These are phyloP conservation scores for Hemithea aestivaria DNA, from an alignment of 2,888 invertebrate genomes.

Conservation along the genomic window DNA sequence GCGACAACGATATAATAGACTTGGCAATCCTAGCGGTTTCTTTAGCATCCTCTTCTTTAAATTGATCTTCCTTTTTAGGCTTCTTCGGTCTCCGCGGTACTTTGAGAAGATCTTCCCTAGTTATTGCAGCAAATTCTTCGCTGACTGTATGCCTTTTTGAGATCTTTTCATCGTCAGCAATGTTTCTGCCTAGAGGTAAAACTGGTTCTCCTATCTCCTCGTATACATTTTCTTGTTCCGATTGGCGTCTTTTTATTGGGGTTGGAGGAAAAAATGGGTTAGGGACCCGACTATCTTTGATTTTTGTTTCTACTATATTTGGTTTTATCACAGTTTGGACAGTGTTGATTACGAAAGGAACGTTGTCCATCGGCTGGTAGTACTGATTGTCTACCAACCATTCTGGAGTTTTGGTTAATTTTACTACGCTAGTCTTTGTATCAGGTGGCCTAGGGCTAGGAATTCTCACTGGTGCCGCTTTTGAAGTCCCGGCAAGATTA, in stretches of 20 bases:
- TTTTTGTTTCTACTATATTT: constrained; percentile 20
- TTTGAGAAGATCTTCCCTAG: constrained; percentile 61
- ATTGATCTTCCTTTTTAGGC: constrained; percentile 41
- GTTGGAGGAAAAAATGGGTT: constrained; percentile 36
- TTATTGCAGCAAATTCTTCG: constrained; percentile 49
- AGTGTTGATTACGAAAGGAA: constrained; percentile 60
- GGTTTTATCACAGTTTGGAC: constrained; percentile 35
- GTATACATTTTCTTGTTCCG: constrained; percentile 61
- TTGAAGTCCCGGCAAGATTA: constrained; percentile 28
- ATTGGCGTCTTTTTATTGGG: constrained; percentile 33
- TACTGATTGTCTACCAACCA: constrained; percentile 64
- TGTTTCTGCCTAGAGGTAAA: constrained; percentile 43
- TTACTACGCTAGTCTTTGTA: constrained; percentile 40
- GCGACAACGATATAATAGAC: constrained; percentile 60
- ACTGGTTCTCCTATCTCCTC: constrained; percentile 62
- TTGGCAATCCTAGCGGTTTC: constrained; percentile 52
- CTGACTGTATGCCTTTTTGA: constrained; percentile 37
- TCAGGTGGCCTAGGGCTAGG: constrained; percentile 28
- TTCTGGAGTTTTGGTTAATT: constrained; percentile 53
- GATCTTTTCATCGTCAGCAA: constrained; percentile 69
- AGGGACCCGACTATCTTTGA: constrained; percentile 25
- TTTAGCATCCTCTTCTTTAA: constrained; percentile 32
- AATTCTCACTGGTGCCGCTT: constrained; percentile 33
- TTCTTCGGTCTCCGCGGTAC: constrained; percentile 64
- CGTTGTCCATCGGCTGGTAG: constrained; percentile 62